A percentile compares a stretch with the other conserved stretches of the same genome.
Conservation (phyloP, 1,140 invertebrate genomes). For the Cardiocondyla obscurior region DNA sequence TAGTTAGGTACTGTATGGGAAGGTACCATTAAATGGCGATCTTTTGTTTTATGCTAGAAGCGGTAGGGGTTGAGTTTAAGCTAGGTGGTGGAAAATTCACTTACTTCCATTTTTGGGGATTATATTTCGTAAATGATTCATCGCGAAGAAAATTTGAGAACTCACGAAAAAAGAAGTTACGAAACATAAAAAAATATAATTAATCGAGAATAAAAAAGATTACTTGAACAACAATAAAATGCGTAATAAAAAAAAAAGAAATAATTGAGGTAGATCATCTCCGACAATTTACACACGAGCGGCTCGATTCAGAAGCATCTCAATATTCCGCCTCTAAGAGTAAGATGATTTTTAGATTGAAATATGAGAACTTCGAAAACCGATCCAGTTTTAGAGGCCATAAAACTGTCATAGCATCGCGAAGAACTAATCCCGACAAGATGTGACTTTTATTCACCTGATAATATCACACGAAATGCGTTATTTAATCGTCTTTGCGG, state of each 20-base stretch:
- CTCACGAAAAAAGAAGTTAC: too few relatives aligned
- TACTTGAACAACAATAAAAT: too few relatives aligned
- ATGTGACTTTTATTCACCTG: slow-evolving; percentile 38
- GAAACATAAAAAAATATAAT: too few relatives aligned
- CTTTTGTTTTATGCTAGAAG: too few relatives aligned
- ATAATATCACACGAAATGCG: not conserved
- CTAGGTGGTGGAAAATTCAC: too few relatives aligned
- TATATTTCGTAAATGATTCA: too few relatives aligned
- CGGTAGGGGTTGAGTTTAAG: too few relatives aligned
- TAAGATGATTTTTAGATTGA: slow-evolving; percentile 41
- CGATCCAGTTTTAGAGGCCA: slow-evolving; percentile 65
- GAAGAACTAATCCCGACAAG: slow-evolving; percentile 43
- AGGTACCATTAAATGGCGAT: too few relatives aligned
- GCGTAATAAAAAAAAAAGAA: not conserved
- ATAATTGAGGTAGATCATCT: slow-evolving; percentile 61
- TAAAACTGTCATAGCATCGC: slow-evolving; percentile 24
- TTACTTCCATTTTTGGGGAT: too few relatives aligned
- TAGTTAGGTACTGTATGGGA: too few relatives aligned
- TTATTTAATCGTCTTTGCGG: not conserved
- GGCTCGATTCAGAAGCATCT: slow-evolving; percentile 49
- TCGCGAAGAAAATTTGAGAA: too few relatives aligned
- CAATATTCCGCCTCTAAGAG: slow-evolving; percentile 28
- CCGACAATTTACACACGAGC: slow-evolving; percentile 70
- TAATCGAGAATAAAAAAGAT: too few relatives aligned
- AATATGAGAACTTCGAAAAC: slow-evolving; percentile 71